Evolutionary conservation across 2,888 invertebrate genomes (phyloP).

Genomic region (Phoenoteleia sp.): DNA sequence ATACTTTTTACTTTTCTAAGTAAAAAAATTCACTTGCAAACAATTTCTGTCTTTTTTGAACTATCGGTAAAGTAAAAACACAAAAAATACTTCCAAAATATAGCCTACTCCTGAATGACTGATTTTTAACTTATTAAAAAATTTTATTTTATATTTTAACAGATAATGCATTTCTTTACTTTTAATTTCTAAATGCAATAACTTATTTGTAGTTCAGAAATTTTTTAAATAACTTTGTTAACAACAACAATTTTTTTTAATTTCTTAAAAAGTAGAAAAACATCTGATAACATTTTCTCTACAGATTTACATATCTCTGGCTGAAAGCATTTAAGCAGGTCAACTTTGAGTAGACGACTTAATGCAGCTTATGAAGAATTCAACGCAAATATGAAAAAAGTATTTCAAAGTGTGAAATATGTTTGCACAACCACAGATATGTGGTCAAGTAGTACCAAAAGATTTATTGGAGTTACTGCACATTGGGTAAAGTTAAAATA

Average conservation of each 20-base stretch:
- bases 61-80: no score
- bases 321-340: background rate
- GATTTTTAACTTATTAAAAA: no score
- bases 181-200: background rate
- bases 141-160: no score
- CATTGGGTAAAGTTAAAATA: constrained; percentile 51
- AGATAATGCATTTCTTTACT: background rate
- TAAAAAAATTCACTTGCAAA: no score
- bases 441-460: background rate
- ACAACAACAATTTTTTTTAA: background rate
- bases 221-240: no score
- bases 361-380: background rate
- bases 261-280: background rate
- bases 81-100: no score
- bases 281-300: background rate
- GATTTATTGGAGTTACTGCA: constrained; percentile 20
- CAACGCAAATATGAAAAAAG: background rate
- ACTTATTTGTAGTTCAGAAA: no score
- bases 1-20: no score
- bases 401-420: background rate
- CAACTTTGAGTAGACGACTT: background rate
- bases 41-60: no score
- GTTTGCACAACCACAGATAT: constrained; percentile 5
- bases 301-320: background rate
- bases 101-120: no score